Conservation (phyloP, 2,113 vertebrate genomes). For the Nanger granti region DNA sequence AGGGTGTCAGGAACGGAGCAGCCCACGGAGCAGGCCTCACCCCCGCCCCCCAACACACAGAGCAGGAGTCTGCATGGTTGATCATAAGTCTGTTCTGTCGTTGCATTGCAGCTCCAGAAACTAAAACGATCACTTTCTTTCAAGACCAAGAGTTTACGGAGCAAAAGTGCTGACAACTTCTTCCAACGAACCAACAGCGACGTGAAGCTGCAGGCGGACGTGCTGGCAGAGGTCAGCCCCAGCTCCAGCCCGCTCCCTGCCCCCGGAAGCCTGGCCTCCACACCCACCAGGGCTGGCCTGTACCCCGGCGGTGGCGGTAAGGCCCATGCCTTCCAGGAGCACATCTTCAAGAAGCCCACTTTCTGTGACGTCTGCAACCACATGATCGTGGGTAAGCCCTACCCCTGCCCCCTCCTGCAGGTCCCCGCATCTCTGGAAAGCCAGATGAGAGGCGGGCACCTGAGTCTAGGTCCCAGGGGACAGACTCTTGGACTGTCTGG, state of each 20-base stretch:
- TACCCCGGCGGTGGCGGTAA: constrained; percentile 78
- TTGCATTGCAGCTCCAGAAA: constrained; percentile 89
- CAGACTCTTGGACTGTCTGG: not conserved
- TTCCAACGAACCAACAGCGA: constrained; percentile 89
- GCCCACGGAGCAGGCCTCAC: not conserved
- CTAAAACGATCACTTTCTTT: constrained; percentile 97
- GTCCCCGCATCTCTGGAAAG: not conserved
- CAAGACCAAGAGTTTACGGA: constrained; percentile 97
- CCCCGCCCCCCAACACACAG: not conserved
- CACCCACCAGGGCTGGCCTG: constrained; percentile 82
- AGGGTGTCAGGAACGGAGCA: not conserved
- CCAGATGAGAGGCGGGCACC: not conserved
- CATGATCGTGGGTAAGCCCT: constrained; percentile 97
- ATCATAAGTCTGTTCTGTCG: constrained; percentile 61
- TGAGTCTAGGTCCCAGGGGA: not conserved
- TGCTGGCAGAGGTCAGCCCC: constrained; percentile 86
- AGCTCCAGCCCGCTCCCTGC: constrained; percentile 85
- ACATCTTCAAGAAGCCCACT: constrained; percentile 98
- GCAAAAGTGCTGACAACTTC: constrained; percentile 99
- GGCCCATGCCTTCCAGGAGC: constrained; percentile 93
- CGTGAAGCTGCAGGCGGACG: constrained; percentile 84
- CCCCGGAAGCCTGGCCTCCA: constrained; percentile 81
- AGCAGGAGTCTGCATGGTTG: not conserved
- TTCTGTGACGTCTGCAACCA: constrained; percentile 99
- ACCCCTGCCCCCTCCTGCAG: not conserved